Evolutionary conservation across 2,797 vertebrate genomes (phyloP), one percentile per base, ranked within the genome.

Genomic region (Sebastes miniatus): DNA sequence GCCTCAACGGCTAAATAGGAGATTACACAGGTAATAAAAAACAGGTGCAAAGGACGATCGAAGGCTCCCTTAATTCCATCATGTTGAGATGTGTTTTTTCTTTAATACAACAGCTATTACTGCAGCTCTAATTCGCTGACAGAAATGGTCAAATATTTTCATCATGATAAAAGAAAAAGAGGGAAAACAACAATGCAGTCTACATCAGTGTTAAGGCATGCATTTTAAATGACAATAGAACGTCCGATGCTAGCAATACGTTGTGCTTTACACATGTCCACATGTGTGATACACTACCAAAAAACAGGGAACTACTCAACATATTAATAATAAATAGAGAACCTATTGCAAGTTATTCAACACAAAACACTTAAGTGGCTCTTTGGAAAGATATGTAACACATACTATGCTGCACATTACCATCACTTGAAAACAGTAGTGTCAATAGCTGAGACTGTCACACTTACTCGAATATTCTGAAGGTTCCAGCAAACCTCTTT

Each of bases 401-500:
- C 12, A 36, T 6, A 27, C 47, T 24, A 32, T 34, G 24, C 36
- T 69, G 14, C 8, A 65, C 3, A 34, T 24, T 18, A 14, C 1
- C 7, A 32, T 47, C 6, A 34, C 24, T 31, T 71, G 10, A 22
- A 66, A 34, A 32, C 11, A 27, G 24, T 13, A 43, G 29, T 16
- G 11, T 59, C 6, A 61, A 34, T 79, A 81, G 94, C 95, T 24
- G 25, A 65, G 54, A 20, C 5, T n/a, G 6, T 6, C 3, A 67
- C 56, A 93, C 95, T 94, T 84, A 99, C 98, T 29, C 98, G 93
- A 62, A 98, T 98, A 79, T 98, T 99, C 93, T 99, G 98, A 52
- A 99, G 94, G 84, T 96, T 97, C 98, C 98, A 99, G 81, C 98
- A 99, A 85, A 97, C 97, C 82, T 98, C 98, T 86, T 99, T 99